These are phyloP conservation scores for Dryadula phaetusa DNA, from an alignment of 2,888 invertebrate genomes.

Conservation along the genomic window DNA sequence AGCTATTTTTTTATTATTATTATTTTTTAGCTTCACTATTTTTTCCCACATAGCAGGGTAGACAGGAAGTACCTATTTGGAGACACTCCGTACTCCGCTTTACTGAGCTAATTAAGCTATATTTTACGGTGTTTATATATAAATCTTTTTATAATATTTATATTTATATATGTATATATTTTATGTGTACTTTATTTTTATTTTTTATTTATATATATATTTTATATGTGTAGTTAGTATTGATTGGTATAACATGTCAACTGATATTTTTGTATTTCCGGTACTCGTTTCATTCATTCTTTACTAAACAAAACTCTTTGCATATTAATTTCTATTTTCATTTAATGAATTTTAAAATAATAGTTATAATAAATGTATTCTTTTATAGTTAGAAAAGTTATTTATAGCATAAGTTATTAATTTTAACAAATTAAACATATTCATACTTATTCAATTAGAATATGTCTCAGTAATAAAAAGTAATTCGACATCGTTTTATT, in stretches of 20 bases:
- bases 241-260: neutral
- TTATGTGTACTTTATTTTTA: no score
- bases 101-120: neutral
- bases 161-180: no score
- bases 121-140: neutral
- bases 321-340: neutral
- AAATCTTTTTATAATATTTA: no score
- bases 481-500: conserved; percentile 45
- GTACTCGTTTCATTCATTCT: neutral
- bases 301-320: neutral
- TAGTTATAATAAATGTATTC: neutral
- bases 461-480: conserved; percentile 34
- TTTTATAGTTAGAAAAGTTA: no score
- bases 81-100: no score
- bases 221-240: neutral
- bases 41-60: no score
- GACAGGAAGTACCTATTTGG: no score
- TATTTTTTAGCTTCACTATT: no score
- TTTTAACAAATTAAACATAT: neutral
- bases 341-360: neutral
- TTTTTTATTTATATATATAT: no score
- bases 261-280: neutral
- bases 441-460: conserved; percentile 28
- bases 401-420: no score
- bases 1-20: no score